Base-by-base conservation (phyloP, 2,113 vertebrate species). In the Podarcis muralis region DNA sequence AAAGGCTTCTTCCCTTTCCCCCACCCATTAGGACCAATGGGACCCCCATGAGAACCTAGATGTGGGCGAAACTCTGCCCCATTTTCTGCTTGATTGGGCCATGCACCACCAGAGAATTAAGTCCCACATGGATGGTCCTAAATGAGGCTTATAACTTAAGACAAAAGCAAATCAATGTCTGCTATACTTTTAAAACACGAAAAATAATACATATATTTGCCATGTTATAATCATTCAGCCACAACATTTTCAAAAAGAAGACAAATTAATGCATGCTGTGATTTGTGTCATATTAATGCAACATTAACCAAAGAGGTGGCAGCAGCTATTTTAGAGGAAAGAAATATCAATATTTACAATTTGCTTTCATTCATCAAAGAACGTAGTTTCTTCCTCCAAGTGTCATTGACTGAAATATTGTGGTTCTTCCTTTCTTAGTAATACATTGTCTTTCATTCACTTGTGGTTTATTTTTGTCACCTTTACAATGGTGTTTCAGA, bases 251-350 rank as follows among this genome's bases (percentile, higher is more conserved):
- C 15, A 65, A 88, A 57, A 12, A 9, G 32, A 82, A 65, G n/a
- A 12, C 40, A 83, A 83, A 92, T 32, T 92, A 92, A 93, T 40
- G 13, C 13, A 76, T 76, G 90, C 37, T 90, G 53, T 75, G 53
- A 43, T 84, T 90, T 91, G 74, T 83, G 1, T 85, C 78, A 62
- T 62, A 78, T 78, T 82, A 79, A 66, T 12, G 30, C 65, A 15
- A 48, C 62, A 81, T 65, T 62, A 76, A 69, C 66, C 72, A 6
- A 7, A 18, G 83, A 88, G 59, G 40, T 87, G 87, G 79, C 74
- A 66, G 76, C 62, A 84, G 18, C 30, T 88, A 11, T 62, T 89
- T 75, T 1, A 69, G 69, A 20, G 6, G 25, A 81, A 81, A 81
- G n/a, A 32, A 53, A 59, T 90, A 18, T 1, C 74, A 59, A 1